Conservation (phyloP, 2,888 invertebrate genomes). For the Campaea margaritaria region DNA sequence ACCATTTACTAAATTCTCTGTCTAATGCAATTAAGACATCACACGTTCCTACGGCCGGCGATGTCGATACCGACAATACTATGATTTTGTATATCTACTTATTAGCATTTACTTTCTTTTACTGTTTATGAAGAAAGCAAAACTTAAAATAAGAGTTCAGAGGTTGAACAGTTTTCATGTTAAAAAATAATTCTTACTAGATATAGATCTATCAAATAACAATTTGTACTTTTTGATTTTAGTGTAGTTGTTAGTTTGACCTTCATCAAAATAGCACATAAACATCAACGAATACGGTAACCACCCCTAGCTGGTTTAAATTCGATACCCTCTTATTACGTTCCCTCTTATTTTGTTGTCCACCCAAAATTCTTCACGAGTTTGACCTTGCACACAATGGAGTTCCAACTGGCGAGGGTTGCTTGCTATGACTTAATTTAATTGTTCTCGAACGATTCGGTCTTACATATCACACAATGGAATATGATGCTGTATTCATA, state of each 20-base stretch:
- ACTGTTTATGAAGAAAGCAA: neutral
- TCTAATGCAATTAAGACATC: constrained; percentile 31
- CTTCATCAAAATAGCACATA: neutral
- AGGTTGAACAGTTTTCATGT: too few relatives aligned
- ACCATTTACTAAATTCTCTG: constrained; percentile 34
- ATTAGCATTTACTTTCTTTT: neutral
- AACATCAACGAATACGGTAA: neutral
- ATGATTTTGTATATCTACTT: neutral
- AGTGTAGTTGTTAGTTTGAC: neutral
- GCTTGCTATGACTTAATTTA: constrained; percentile 5
- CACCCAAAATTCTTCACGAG: neutral
- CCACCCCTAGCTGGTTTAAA: neutral
- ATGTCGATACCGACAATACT: neutral
- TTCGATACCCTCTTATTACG: constrained; percentile 1
- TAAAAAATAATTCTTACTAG: too few relatives aligned
- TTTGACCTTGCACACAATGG: constrained; percentile 11
- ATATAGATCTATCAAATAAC: too few relatives aligned
- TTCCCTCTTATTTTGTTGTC: neutral
- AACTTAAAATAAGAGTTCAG: too few relatives aligned
- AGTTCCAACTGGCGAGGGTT: neutral
- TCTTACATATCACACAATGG: neutral
- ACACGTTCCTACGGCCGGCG: neutral
- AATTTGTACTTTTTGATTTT: too few relatives aligned
- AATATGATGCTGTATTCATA: neutral
- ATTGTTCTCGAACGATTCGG: neutral